Conservation (phyloP, 2,888 invertebrate species). For the Pheosia gnoma region DNA sequence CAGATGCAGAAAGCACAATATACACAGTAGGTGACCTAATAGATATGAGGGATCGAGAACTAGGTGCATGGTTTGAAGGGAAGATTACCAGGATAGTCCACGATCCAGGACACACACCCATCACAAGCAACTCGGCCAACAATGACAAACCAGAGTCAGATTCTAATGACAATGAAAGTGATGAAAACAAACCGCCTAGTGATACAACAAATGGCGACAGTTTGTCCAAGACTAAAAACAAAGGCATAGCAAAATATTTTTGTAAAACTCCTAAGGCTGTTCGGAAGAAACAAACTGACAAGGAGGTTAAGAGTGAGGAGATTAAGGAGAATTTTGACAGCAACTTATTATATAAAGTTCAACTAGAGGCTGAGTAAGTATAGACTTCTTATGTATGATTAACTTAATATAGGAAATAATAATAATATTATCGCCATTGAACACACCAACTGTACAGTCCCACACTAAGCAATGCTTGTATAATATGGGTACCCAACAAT, state of each 20-base stretch:
- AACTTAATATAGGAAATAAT: background rate
- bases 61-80: slow-evolving; percentile 91
- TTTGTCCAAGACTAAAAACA: slow-evolving; percentile 39
- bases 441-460: too few species aligned
- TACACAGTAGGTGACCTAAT: slow-evolving; percentile 86
- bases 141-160: slow-evolving; percentile 10
- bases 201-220: slow-evolving; percentile 34
- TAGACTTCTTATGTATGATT: background rate
- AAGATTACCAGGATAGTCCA: slow-evolving; percentile 82
- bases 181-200: slow-evolving; percentile 56
- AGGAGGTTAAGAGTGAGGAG: slow-evolving; percentile 23
- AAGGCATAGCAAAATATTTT: slow-evolving; percentile 62
- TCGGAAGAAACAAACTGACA: slow-evolving; percentile 38
- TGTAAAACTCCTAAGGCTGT: slow-evolving; percentile 45
- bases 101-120: slow-evolving; percentile 43
- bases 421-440: too few species aligned
- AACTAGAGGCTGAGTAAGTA: slow-evolving; percentile 67
- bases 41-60: slow-evolving; percentile 85
- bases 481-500: too few species aligned
- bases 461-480: too few species aligned
- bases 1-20: slow-evolving; percentile 75
- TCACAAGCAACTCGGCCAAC: background rate
- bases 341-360: slow-evolving; percentile 74
- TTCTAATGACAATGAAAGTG: slow-evolving; percentile 41
- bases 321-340: slow-evolving; percentile 43